Evolutionary conservation across 2,113 vertebrate species (phyloP).

Genomic region (Abramis brama): DNA sequence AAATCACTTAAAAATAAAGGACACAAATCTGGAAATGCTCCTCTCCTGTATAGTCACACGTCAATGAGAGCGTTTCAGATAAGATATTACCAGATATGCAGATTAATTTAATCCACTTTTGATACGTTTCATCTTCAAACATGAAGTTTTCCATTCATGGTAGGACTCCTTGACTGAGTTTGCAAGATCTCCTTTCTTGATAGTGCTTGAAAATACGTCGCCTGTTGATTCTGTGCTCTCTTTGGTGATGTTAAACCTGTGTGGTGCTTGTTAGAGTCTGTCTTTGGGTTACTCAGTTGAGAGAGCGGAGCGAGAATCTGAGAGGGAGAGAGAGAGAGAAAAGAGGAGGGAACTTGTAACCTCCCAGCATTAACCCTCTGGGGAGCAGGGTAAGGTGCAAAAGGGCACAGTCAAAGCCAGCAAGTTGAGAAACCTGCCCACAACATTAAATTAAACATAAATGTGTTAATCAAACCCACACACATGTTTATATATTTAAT

Average conservation of each 20-base stretch:
- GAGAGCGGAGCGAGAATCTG: slow-evolving; percentile 29
- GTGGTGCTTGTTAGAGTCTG: slow-evolving; percentile 26
- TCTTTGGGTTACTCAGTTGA: slow-evolving; percentile 13
- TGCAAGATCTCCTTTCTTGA: neutral
- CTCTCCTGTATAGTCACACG: slow-evolving; percentile 52
- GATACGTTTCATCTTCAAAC: slow-evolving; percentile 35
- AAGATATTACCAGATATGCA: slow-evolving; percentile 52
- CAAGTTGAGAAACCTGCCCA: neutral
- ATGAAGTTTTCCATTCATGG: slow-evolving; percentile 24
- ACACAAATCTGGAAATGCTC: neutral
- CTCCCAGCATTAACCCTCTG: slow-evolving; percentile 64
- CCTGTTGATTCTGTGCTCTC: slow-evolving; percentile 10
- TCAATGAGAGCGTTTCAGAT: slow-evolving; percentile 43
- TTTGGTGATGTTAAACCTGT: slow-evolving; percentile 22
- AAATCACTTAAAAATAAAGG: neutral
- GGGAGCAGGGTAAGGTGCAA: slow-evolving; percentile 73
- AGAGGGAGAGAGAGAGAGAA: slow-evolving; percentile 52
- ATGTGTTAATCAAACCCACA: slow-evolving; percentile 38
- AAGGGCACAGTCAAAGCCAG: slow-evolving; percentile 54
- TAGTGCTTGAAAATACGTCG: slow-evolving; percentile 3
- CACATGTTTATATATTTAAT: neutral
- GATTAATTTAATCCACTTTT: slow-evolving; percentile 54
- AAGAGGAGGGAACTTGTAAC: slow-evolving; percentile 62
- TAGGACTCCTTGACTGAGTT: neutral
- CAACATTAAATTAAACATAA: slow-evolving; percentile 18